Percentiles rank a stretch among this genome's conserved stretches.
Evolutionary conservation across 2,113 vertebrate species (phyloP).

Genomic region (Lathamus discolor): DNA sequence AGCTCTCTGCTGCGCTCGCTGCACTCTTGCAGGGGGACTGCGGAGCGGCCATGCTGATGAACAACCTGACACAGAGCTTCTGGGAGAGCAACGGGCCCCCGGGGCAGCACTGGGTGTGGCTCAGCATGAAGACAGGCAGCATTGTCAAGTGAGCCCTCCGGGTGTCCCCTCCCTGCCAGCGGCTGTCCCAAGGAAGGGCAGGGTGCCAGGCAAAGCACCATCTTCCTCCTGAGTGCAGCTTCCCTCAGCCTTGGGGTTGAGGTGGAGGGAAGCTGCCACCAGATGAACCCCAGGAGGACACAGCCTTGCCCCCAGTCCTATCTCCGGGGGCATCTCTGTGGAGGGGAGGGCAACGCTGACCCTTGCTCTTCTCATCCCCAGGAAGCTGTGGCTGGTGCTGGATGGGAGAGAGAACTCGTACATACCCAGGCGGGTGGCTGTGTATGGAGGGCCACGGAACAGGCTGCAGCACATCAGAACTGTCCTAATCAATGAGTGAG

Average conservation of each 20-base stretch:
- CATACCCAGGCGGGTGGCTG: constrained; percentile 88
- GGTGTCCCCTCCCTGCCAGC: not conserved
- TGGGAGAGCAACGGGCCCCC: constrained; percentile 92
- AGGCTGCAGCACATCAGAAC: constrained; percentile 90
- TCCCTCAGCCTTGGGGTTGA: not conserved
- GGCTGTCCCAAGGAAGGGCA: not conserved
- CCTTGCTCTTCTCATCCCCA: constrained; percentile 39
- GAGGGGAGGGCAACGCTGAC: not conserved
- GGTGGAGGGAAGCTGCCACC: not conserved
- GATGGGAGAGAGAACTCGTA: constrained; percentile 84
- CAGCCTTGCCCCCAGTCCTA: not conserved
- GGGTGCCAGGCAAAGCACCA: not conserved
- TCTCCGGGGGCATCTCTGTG: not conserved
- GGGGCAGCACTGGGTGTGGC: constrained; percentile 95
- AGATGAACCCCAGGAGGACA: not conserved
- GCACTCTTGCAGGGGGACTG: constrained; percentile 81
- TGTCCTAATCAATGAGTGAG: constrained; percentile 90
- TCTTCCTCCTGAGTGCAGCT: not conserved
- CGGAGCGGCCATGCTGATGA: constrained; percentile 82
- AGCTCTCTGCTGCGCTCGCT: not conserved
- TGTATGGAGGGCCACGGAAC: constrained; percentile 87
- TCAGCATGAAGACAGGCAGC: constrained; percentile 92
- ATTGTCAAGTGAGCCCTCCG: constrained; percentile 86
- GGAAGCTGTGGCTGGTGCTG: constrained; percentile 87
- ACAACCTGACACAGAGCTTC: constrained; percentile 85